Evolutionary conservation across 2,797 vertebrate species (phyloP).

Genomic region (Scarus forsteni): DNA sequence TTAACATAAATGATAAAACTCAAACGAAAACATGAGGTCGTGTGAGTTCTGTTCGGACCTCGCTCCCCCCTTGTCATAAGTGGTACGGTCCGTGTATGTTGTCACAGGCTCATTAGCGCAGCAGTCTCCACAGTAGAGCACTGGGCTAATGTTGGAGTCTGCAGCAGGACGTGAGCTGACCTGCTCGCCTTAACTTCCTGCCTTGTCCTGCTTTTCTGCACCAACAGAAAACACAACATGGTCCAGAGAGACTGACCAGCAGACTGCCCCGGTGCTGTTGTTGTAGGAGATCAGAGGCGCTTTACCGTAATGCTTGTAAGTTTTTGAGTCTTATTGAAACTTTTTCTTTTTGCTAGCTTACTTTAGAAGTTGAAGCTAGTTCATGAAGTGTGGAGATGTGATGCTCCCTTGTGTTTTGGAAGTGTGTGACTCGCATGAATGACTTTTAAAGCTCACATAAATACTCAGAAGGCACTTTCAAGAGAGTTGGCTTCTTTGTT

Average conservation of each 20-base stretch:
- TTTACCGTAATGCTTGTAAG: slow-evolving; percentile 73
- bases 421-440: slow-evolving; percentile 3
- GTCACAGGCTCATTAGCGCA: slow-evolving; percentile 74
- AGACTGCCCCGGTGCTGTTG: slow-evolving; percentile 14
- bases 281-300: slow-evolving; percentile 35
- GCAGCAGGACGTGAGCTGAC: slow-evolving; percentile 50
- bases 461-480: neutral
- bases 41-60: neutral
- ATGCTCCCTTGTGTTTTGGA: slow-evolving; percentile 26
- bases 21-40: neutral
- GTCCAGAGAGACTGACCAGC: slow-evolving; percentile 46
- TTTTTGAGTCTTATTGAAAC: slow-evolving; percentile 30
- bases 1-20: fast-evolving
- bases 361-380: slow-evolving; percentile 4
- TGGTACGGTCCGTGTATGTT: slow-evolving; percentile 58
- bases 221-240: slow-evolving; percentile 52
- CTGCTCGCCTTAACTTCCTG: slow-evolving; percentile 41
- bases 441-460: neutral
- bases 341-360: slow-evolving; percentile 34
- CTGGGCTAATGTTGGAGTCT: slow-evolving; percentile 67
- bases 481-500: neutral
- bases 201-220: slow-evolving; percentile 11
- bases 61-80: slow-evolving; percentile 12
- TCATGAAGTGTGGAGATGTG: slow-evolving; percentile 5
- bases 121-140: slow-evolving; percentile 55